Conservation (phyloP, 2,113 vertebrate species). For the Pogonocichla stellata region DNA sequence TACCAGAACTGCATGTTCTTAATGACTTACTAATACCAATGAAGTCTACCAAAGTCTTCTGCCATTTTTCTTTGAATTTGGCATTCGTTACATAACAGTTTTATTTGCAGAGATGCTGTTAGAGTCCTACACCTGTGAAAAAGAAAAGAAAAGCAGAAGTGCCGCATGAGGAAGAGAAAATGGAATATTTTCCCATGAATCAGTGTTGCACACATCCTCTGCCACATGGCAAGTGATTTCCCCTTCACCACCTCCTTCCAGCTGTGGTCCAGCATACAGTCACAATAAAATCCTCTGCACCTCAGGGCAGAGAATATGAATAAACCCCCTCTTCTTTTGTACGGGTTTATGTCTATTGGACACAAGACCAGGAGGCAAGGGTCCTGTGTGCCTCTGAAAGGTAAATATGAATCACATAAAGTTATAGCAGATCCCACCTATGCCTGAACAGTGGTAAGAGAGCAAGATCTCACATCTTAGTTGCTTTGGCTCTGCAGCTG, state of each 20-base stretch:
- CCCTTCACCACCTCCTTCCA: background rate
- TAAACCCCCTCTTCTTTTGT: background rate
- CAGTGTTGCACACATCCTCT: background rate
- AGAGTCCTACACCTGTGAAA: background rate
- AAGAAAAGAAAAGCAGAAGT: background rate
- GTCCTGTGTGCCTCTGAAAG: background rate
- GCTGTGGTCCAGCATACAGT: background rate
- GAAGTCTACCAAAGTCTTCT: background rate
- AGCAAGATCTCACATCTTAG: background rate
- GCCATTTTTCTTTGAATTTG: background rate
- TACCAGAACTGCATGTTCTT: background rate
- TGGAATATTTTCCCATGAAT: background rate
- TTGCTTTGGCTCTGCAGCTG: background rate
- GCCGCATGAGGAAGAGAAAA: background rate
- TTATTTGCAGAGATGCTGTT: background rate
- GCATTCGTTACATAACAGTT: background rate
- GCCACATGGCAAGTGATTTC: background rate
- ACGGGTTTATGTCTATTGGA: fast-evolving
- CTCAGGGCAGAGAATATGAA: background rate
- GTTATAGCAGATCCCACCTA: background rate
- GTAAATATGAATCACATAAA: background rate
- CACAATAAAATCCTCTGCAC: background rate
- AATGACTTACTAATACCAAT: background rate
- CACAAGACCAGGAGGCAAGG: background rate
- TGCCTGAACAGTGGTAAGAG: background rate